Base-by-base conservation (phyloP, 1,140 invertebrate species). In the Caerostris darwini region DNA sequence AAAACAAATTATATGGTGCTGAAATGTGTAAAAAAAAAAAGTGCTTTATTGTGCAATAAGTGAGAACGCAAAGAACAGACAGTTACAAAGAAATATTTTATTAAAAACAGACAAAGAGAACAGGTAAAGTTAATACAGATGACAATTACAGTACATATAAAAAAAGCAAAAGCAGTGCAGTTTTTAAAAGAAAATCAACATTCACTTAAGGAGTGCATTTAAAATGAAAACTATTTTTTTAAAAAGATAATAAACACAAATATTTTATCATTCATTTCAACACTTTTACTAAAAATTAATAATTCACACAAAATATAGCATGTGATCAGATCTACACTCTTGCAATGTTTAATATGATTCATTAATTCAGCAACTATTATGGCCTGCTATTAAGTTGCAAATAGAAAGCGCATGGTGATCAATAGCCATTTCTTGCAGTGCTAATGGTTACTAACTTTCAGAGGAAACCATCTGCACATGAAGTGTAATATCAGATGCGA, bases 31-130 rank as follows among this genome's bases (percentile, higher is more conserved):
- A 19, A 87, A 82, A 34, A 34, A 34, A 34, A 91, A 85, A 56
- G 81, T 92, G 90, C 59, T 54, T 61, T 19, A 92, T 67, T 83
- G 92, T 93, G 92, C 92, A 88, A 81, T 93, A 71, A 88, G 56
- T 50, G 59, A 50, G 17, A 92, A 92, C 90, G 81, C 85, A 93
- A 93, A 93, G 85, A 93, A 93, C 59, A 93, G 69, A 88, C 85
- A 89, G 83, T 19, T 53, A 17, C 53, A 88, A 34, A 93, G 92
- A 93, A 93, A 88, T 81, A 89, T 89, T 93, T 93, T 77, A 87
- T 93, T 88, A 88, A 59, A 93, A 56, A 82, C 83, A 93, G 53
- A 71, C 5, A 69, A 93, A 61, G 6, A 88, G 50, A 87, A 93
- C 57, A 93, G 61, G 69, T 53, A 85, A 86, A n/a, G 34, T 92